Percentiles rank a stretch among this genome's conserved stretches.
Evolutionary conservation across 2,888 invertebrate genomes (phyloP).

Genomic region (Zhengitettix transpicula): DNA sequence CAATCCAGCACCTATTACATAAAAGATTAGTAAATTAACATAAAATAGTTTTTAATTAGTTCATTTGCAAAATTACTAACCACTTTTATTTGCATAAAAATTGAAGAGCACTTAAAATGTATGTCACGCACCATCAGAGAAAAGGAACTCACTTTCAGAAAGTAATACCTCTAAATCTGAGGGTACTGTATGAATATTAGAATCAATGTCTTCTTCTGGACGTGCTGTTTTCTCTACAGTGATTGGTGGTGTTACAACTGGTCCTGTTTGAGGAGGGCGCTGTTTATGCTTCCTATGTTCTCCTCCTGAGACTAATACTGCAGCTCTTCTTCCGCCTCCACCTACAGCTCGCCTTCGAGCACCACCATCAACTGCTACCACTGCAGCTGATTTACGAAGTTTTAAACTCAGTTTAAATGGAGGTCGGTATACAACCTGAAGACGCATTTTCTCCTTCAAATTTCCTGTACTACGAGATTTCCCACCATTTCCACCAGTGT

Average conservation of each 20-base stretch:
- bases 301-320: too few species aligned
- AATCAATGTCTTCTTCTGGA: constrained; percentile 28
- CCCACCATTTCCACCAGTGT: constrained; percentile 9
- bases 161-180: constrained; percentile 41
- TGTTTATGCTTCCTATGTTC: background rate
- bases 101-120: background rate
- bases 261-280: background rate
- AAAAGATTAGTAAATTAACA: background rate
- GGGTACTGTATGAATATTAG: constrained; percentile 41
- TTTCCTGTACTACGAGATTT: too few species aligned
- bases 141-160: constrained; percentile 38
- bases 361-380: constrained; percentile 33
- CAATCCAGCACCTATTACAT: background rate
- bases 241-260: constrained; percentile 1
- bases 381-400: constrained; percentile 39
- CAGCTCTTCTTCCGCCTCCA: too few species aligned
- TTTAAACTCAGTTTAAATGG: constrained; percentile 76
- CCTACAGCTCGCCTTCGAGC: background rate
- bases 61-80: background rate
- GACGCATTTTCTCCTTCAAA: constrained; percentile 40
- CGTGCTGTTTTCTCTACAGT: constrained; percentile 1
- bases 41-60: background rate
- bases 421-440: constrained; percentile 75
- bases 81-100: background rate
- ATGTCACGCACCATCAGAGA: constrained; percentile 27